phyloP scores from a whole-genome alignment of 2,797 vertebrate genomes.

The Neosalanx taihuensis region DNA sequence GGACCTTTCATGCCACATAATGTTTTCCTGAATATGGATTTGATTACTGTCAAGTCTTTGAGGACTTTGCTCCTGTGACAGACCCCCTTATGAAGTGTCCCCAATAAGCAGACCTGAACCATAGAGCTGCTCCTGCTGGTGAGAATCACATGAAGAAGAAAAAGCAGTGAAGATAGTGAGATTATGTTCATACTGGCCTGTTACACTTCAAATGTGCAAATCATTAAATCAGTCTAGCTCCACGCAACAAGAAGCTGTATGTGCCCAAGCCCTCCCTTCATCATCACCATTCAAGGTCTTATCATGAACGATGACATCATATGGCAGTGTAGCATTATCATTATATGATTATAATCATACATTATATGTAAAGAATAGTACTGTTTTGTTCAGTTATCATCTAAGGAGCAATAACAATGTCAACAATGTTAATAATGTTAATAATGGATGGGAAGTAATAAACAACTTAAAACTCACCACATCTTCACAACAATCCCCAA shows the following conservation, averaged over 20 bases:
- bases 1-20: too few species aligned
- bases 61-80: slow-evolving; percentile 2
- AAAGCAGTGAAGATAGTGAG: background rate
- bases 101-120: background rate
- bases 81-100: background rate
- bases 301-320: background rate
- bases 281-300: background rate
- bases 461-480: background rate
- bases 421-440: too few species aligned
- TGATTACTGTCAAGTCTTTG: background rate
- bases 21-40: too few species aligned
- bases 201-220: background rate
- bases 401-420: slow-evolving; percentile 1
- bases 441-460: background rate
- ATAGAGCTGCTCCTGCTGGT: background rate
- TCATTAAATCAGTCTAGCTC: background rate
- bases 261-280: too few species aligned
- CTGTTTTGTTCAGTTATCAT: background rate
- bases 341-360: background rate
- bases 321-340: background rate
- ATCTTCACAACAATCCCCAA: background rate
- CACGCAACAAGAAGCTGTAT: background rate
- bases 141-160: background rate
- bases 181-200: background rate
- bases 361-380: background rate